Evolutionary conservation across 2,797 vertebrate species (phyloP), one percentile per base, ranked within the genome.

Genomic region (Amphiprion clarkii): DNA sequence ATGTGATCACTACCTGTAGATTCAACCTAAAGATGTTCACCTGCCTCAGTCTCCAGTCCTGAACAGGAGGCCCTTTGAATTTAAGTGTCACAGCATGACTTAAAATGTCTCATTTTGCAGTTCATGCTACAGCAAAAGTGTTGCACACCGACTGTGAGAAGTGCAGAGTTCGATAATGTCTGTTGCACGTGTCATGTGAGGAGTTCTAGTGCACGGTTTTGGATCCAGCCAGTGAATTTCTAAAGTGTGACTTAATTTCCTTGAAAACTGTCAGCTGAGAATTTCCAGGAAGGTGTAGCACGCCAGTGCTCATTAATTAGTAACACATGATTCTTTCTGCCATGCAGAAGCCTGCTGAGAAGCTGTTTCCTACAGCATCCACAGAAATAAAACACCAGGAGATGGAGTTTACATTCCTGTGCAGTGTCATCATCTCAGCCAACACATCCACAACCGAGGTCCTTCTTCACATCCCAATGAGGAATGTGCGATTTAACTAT

Each of bases 401-500:
- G 55, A 13, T 1, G 14, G 33, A 13, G 52, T 56, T 56, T 25
- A 60, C 53, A 71, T 75, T 67, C 56, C 40, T 71, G 23, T 19
- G 5, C 40, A 31, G 54, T 12, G 36, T 74, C 23, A 14, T 61
- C 17, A 12, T 31, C 40, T 60, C 12, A 11, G 13, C 29, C 40
- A 52, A 21, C 70, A 67, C 64, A 25, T 36, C 46, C 46, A 53
- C 13, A 5, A 14, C 33, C 12, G 33, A 61, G 63, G 42, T 61
- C 60, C 51, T 88, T 61, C 82, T 69, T 86, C 68, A 65, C 79
- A 46, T 64, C 76, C 79, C 19, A 29, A 82, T 88, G 86, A 70
- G 91, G 87, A 93, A 94, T 92, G 85, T 81, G 58, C 46, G 58
- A 67, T 67, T 68, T 62, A 52, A 75, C 36, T 56, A 79, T 68